Base-by-base conservation (phyloP, 2,797 vertebrate genomes). In the Pseudotriccus pelzelni region DNA sequence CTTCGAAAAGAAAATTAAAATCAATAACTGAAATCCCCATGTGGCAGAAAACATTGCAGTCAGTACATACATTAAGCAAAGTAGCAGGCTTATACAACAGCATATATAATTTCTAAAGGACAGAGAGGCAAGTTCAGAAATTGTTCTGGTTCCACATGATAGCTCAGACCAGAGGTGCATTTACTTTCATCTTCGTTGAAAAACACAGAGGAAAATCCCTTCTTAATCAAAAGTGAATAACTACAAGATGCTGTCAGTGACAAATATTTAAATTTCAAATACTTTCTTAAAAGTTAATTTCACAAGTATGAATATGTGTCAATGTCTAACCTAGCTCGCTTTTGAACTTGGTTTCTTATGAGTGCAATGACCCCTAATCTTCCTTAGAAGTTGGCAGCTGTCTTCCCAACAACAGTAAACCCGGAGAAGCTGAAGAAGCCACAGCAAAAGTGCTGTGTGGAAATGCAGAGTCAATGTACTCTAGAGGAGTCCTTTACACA, bases 111-210 rank as follows among this genome's bases (percentile, higher is more conserved):
- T 94, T 84, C 76, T 78, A 62, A 86, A 93, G 76, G 66, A 78
- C 43, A 22, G 10, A 87, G 41, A 84, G 27, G 43, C 60, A 88
- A 69, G 85, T 79, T 91, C 84, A 90, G 52, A 91, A 91, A 70
- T 66, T 50, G 14, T 75, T 94, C 67, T 70, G 23, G 20, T 84
- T 79, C 74, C 66, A 74, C 4, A 18, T 1, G 27, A 90, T 30
- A 84, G 70, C 28, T 91, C 80, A 93, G 52, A 82, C 67, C 37
- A 92, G 94, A 95, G 44, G 17, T 19, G 79, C 16, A 14, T 74
- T 93, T 82, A 82, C 93, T 96, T 95, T 97, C 85, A 95, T 96
- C 91, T 91, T 32, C 84, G 83, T 96, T 96, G 91, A 95, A 94
- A 96, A 95, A 64, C 52, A 68, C 12, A 60, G 62, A 86, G 94